phyloP scores from a whole-genome alignment of 2,113 vertebrate genomes.

The Hemiprocne comata region DNA sequence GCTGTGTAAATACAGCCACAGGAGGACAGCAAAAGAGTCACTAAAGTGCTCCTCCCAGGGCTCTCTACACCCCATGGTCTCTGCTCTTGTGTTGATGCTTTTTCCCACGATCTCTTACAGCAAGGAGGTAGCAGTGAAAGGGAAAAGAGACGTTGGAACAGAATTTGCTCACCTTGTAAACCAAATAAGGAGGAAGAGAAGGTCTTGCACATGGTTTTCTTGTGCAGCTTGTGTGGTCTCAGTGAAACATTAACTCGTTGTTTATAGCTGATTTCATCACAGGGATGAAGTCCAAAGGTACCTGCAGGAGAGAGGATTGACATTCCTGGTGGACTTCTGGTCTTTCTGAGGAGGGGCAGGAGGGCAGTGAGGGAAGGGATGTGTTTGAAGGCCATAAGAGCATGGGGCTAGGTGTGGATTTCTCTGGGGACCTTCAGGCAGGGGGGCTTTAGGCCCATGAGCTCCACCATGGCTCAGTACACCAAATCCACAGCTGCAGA shows the following conservation, averaged over 20 bases:
- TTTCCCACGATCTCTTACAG: neutral
- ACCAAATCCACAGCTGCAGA: neutral
- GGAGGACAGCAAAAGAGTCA: neutral
- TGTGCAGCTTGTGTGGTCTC: neutral
- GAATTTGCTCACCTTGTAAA: slow-evolving; percentile 39
- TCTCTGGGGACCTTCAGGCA: neutral
- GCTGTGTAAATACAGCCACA: neutral
- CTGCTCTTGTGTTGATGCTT: neutral
- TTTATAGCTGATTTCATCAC: slow-evolving; percentile 23
- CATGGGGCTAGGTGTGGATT: neutral
- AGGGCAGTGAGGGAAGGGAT: neutral
- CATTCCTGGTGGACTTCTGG: slow-evolving; percentile 2
- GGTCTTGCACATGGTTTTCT: neutral
- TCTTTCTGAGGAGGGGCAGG: neutral
- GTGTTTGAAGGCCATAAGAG: neutral
- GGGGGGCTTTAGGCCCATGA: neutral
- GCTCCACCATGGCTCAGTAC: neutral
- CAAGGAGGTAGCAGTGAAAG: neutral
- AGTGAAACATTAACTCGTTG: slow-evolving; percentile 72
- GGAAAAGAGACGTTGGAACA: neutral
- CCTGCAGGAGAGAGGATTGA: neutral
- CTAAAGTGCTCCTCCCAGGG: neutral
- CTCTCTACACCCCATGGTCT: neutral
- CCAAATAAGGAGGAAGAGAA: slow-evolving; percentile 8
- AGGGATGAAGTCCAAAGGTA: slow-evolving; percentile 66